Conservation (phyloP, 2,888 invertebrate genomes). For the Cremastinae sp. region DNA sequence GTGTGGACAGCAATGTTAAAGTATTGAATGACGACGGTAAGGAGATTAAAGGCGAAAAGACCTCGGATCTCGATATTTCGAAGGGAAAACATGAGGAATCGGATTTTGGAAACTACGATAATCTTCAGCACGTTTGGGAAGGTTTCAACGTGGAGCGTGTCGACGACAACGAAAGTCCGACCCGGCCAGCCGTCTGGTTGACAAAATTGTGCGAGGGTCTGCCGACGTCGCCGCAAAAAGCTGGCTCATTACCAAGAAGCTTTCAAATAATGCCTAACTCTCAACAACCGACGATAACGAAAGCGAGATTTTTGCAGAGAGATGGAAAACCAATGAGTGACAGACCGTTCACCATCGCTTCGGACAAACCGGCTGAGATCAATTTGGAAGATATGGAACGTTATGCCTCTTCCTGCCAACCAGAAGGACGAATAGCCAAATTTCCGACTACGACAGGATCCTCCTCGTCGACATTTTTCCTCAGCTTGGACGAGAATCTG, state of each 20-base stretch:
- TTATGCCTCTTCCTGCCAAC: conserved; percentile 78
- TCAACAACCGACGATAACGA: conserved; percentile 80
- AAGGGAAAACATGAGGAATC: conserved; percentile 65
- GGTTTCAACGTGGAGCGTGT: conserved; percentile 67
- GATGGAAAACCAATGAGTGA: conserved; percentile 85
- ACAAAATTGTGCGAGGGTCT: conserved; percentile 87
- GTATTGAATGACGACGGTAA: conserved; percentile 3
- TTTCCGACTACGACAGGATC: conserved; percentile 77
- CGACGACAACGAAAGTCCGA: conserved; percentile 81
- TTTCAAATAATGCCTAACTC: conserved; percentile 86
- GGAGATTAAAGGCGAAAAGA: conserved; percentile 63
- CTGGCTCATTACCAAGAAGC: conserved; percentile 89
- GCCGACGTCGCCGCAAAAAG: conserved; percentile 86
- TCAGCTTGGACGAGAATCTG: conserved; percentile 81
- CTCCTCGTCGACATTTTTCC: conserved; percentile 83
- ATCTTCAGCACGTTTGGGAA: conserved; percentile 81
- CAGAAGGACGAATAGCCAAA: conserved; percentile 76
- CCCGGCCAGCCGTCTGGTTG: conserved; percentile 87
- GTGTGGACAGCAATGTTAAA: conserved; percentile 69
- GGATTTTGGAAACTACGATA: conserved; percentile 84
- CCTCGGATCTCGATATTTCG: conserved; percentile 70
- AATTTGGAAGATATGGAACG: conserved; percentile 86
- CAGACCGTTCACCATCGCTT: conserved; percentile 87
- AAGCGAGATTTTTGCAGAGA: conserved; percentile 82
- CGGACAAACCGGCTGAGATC: conserved; percentile 86